Percentiles rank a stretch among this genome's conserved stretches.
Conservation (phyloP, 1,140 invertebrate species). For the Mizuhopecten yessoensis region DNA sequence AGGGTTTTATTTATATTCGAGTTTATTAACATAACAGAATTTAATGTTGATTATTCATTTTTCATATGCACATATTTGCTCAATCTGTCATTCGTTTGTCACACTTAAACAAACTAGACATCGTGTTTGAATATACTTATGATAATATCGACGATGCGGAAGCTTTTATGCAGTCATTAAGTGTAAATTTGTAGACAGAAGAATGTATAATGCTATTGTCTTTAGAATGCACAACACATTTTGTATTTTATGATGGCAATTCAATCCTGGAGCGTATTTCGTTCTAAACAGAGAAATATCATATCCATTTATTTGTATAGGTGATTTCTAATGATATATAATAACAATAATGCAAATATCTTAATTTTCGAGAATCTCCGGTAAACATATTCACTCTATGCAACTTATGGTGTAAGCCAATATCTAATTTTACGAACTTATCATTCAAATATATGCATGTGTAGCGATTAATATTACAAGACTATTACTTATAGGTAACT, state of each 20-base stretch:
- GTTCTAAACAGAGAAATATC: too few relatives aligned
- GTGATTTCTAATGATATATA: too few relatives aligned
- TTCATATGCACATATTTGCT: conserved; percentile 26
- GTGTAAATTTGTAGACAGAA: not conserved
- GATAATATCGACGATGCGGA: not conserved
- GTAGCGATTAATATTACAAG: too few relatives aligned
- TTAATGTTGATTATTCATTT: conserved; percentile 36
- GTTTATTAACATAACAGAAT: not conserved
- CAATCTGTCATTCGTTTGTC: not conserved
- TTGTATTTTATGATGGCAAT: not conserved
- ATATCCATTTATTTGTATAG: too few relatives aligned
- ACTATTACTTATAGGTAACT: too few relatives aligned
- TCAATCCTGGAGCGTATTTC: too few relatives aligned
- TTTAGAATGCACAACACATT: not conserved
- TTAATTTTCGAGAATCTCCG: too few relatives aligned
- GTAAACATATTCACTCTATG: too few relatives aligned
- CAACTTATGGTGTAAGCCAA: too few relatives aligned
- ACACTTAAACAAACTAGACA: conserved; percentile 13
- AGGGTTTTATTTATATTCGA: not conserved
- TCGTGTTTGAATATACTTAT: not conserved
- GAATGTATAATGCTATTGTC: not conserved
- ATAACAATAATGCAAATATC: too few relatives aligned
- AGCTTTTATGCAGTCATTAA: not conserved
- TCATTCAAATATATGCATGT: too few relatives aligned
- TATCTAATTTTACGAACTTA: too few relatives aligned